Evolutionary conservation across 2,888 invertebrate species (phyloP).

Genomic region (Apotomis betuletana): DNA sequence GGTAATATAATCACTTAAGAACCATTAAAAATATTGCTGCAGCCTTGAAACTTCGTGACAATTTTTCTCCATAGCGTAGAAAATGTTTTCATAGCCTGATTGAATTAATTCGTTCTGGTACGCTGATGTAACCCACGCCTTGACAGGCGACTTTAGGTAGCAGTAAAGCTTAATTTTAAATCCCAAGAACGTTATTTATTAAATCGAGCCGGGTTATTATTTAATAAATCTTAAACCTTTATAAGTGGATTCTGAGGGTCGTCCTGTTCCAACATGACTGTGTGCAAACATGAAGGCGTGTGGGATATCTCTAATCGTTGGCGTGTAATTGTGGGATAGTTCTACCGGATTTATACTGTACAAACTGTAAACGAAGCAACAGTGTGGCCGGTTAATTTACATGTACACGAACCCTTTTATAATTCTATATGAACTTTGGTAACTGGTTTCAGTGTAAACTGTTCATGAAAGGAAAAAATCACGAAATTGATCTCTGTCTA

Average conservation of each 20-base stretch:
- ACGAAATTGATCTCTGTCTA: no score
- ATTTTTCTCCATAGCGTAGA: conserved; percentile 20
- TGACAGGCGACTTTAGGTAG: not conserved
- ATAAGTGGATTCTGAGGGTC: conserved; percentile 29
- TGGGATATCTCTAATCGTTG: conserved; percentile 11
- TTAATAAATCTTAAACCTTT: conserved; percentile 23
- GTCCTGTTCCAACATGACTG: conserved; percentile 27
- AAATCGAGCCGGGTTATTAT: not conserved
- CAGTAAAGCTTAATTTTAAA: no score
- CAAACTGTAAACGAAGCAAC: conserved; percentile 55
- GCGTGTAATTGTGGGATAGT: conserved; percentile 45
- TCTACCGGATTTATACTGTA: conserved; percentile 65
- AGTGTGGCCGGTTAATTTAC: conserved; percentile 25
- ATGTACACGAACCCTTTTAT: conserved; percentile 19
- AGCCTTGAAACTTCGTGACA: conserved; percentile 7
- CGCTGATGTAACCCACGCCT: not conserved
- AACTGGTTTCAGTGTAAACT: not conserved
- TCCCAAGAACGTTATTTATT: no score
- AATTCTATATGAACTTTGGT: not conserved
- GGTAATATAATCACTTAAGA: conserved; percentile 13
- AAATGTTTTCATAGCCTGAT: conserved; percentile 5
- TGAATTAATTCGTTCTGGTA: not conserved
- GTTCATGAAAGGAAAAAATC: no score
- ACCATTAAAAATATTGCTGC: conserved; percentile 11
- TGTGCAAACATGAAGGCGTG: conserved; percentile 24